Conservation (phyloP, 1,140 invertebrate genomes). For the Papilio aristodemus region DNA sequence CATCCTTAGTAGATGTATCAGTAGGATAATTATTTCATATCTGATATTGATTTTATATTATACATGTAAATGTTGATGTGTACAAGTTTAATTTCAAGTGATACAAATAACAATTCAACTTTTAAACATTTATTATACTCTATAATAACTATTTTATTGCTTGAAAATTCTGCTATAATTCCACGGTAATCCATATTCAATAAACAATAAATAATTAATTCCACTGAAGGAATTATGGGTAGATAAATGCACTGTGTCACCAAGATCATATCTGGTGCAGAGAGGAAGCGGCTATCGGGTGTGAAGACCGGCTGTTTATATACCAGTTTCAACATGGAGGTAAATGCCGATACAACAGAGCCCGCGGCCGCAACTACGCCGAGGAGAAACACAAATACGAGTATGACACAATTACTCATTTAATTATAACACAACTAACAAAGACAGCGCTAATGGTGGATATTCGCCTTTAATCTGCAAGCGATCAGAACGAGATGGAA, state of each 20-base stretch:
- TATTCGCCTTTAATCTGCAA: neutral
- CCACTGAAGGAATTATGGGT: neutral
- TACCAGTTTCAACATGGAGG: neutral
- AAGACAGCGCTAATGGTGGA: neutral
- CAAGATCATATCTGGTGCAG: constrained; percentile 12
- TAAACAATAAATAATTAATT: too few species aligned
- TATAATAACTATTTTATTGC: too few species aligned
- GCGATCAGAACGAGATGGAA: neutral
- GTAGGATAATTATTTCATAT: too few species aligned
- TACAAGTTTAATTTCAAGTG: too few species aligned
- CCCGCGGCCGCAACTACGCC: neutral
- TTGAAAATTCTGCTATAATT: too few species aligned
- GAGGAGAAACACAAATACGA: neutral
- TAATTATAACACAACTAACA: neutral
- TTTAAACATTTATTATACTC: too few species aligned
- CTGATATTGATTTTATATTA: too few species aligned
- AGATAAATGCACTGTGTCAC: constrained; percentile 7
- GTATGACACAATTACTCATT: constrained; percentile 8
- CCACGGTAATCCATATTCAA: too few species aligned
- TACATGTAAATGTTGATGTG: too few species aligned
- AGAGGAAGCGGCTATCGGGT: neutral
- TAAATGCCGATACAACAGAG: constrained; percentile 3
- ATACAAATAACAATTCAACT: too few species aligned
- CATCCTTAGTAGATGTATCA: too few species aligned
- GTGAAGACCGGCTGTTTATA: neutral